Evolutionary conservation across 2,888 invertebrate genomes (phyloP).

Genomic region (Drosophila crucigera): DNA sequence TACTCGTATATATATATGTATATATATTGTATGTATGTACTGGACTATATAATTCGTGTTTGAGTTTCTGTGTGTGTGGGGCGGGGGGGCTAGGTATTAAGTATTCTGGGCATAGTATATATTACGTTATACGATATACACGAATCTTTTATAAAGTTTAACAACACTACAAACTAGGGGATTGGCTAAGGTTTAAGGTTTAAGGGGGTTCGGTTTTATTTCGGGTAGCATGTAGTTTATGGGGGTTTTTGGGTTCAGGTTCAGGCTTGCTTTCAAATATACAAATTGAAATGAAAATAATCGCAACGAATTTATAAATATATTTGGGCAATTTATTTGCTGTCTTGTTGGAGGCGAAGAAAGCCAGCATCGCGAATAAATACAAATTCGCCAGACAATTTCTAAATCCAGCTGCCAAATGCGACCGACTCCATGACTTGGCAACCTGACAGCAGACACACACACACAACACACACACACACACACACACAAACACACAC

Average conservation of each 20-base stretch:
- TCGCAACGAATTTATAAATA: conserved; percentile 9
- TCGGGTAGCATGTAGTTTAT: background rate
- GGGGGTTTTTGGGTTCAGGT: background rate
- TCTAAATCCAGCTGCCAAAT: conserved; percentile 22
- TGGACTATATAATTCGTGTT: conserved; percentile 12
- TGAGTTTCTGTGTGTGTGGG: conserved; percentile 9
- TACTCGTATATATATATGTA: conserved; percentile 6
- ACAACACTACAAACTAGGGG: conserved; percentile 63
- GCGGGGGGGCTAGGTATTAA: conserved; percentile 2
- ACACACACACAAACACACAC: background rate
- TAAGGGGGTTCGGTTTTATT: conserved; percentile 1
- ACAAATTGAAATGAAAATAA: conserved; percentile 18
- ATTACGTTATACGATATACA: conserved; percentile 62
- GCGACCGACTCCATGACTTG: conserved; percentile 10
- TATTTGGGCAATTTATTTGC: conserved; percentile 17
- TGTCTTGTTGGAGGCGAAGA: background rate
- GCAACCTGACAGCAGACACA: conserved; percentile 20
- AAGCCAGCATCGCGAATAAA: conserved; percentile 26
- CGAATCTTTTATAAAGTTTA: conserved; percentile 39
- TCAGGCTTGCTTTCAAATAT: conserved; percentile 9
- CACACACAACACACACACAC: background rate
- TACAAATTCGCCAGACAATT: conserved; percentile 16
- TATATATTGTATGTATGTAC: conserved; percentile 13
- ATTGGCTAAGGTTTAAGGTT: conserved; percentile 26
- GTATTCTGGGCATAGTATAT: conserved; percentile 15